A percentile compares a stretch with the other conserved stretches of the same genome.
Conservation (phyloP, 2,888 invertebrate genomes). For the Troides oblongomaculatus region DNA sequence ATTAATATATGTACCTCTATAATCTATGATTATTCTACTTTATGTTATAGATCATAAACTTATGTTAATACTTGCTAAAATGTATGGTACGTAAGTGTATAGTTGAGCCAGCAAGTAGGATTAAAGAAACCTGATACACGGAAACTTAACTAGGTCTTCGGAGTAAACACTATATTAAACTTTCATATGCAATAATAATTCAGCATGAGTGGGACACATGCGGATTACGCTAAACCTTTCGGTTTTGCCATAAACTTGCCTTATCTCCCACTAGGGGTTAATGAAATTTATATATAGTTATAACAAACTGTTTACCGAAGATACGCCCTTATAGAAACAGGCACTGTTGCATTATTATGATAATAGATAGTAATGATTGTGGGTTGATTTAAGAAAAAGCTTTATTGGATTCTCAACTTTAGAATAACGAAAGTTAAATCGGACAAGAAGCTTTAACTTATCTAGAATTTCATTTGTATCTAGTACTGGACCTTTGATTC, state of each 20-base stretch:
- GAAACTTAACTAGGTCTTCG: conserved; percentile 7
- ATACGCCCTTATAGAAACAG: conserved; percentile 6
- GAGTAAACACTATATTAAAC: conserved; percentile 25
- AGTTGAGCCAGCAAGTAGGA: conserved; percentile 16
- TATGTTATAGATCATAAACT: neutral
- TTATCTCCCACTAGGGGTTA: conserved; percentile 30
- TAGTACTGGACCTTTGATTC: too few relatives aligned
- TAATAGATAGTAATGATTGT: neutral
- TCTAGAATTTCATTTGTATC: too few relatives aligned
- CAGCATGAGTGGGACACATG: conserved; percentile 25
- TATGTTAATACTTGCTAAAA: conserved; percentile 10
- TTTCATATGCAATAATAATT: conserved; percentile 31
- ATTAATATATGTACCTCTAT: too few relatives aligned
- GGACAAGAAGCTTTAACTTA: too few relatives aligned
- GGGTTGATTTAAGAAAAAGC: too few relatives aligned
- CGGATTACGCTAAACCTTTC: conserved; percentile 31
- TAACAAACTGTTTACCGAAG: conserved; percentile 18
- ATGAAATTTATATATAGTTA: conserved; percentile 29
- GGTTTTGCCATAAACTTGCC: conserved; percentile 31
- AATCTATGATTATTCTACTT: neutral
- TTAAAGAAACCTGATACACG: conserved; percentile 19
- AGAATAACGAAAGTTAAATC: too few relatives aligned
- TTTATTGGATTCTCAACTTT: too few relatives aligned
- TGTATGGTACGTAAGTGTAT: conserved; percentile 16
- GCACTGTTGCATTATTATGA: neutral